A percentile compares a stretch with the other conserved stretches of the same genome.
Conservation (phyloP, 2,797 vertebrate genomes). For the Graptemys geographica region DNA sequence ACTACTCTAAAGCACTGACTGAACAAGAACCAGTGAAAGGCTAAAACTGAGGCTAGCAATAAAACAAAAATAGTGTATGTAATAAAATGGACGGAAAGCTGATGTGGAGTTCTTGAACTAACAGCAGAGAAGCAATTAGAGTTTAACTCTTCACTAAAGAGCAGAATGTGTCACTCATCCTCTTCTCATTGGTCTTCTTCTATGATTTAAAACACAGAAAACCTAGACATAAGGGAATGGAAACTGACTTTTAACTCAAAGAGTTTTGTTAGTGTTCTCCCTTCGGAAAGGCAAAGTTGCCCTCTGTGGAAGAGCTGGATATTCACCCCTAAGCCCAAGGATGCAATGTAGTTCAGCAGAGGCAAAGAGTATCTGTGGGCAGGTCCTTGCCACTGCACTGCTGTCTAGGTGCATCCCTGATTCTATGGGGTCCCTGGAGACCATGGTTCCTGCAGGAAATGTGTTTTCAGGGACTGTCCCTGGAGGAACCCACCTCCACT, state of each 20-base stretch:
- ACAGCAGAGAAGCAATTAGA: not conserved
- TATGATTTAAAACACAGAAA: not conserved
- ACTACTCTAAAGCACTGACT: slow-evolving; percentile 34
- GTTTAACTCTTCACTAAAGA: not conserved
- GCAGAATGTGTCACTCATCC: not conserved
- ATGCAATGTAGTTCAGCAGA: not conserved
- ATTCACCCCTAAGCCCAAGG: not conserved
- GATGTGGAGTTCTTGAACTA: not conserved
- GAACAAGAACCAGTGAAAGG: slow-evolving; percentile 53
- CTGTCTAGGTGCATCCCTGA: accelerated
- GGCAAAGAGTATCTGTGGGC: not conserved
- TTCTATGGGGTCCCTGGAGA: not conserved
- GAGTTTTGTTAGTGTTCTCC: not conserved
- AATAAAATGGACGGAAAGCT: not conserved
- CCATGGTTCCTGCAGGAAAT: not conserved
- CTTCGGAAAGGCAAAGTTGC: not conserved
- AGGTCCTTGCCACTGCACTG: not conserved
- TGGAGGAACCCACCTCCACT: not conserved
- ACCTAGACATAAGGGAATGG: not conserved
- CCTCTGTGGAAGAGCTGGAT: not conserved
- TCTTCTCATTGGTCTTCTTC: not conserved
- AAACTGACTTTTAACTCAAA: not conserved
- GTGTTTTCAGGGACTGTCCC: not conserved
- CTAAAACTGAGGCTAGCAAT: slow-evolving; percentile 34
- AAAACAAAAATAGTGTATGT: slow-evolving; percentile 31